These are phyloP conservation scores for Crossaster papposus DNA, from an alignment of 53 echinoderm and acorn worm species.

Conservation along the genomic window DNA sequence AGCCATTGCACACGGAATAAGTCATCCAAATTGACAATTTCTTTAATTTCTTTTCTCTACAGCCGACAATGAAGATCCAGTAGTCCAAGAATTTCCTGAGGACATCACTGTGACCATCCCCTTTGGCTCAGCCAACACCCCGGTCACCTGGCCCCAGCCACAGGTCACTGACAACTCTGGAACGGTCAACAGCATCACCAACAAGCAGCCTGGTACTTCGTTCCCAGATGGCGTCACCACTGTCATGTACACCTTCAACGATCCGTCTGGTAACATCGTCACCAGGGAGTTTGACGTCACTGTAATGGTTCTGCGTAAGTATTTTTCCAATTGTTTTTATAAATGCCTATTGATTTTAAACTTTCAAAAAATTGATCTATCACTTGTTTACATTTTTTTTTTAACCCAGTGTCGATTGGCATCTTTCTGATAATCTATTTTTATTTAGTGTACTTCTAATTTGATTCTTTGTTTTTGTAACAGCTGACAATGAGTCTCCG, in stretches of 20 bases:
- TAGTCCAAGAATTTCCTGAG: conserved; percentile 26
- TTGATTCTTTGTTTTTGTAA: background rate
- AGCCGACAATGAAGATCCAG: background rate
- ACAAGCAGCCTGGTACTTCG: background rate
- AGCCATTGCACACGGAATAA: no score
- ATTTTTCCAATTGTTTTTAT: no score
- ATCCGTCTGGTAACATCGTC: conserved; percentile 56
- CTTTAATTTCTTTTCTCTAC: background rate
- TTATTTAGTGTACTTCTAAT: no score
- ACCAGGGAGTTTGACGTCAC: background rate
- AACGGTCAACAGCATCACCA: background rate
- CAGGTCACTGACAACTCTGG: conserved; percentile 66
- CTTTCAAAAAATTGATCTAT: no score
- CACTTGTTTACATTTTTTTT: no score
- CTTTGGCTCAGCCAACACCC: conserved; percentile 39
- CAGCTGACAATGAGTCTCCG: no score
- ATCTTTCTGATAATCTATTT: no score
- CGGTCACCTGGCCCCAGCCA: conserved; percentile 55
- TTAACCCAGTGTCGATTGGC: no score
- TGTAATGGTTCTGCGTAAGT: conserved; percentile 19
- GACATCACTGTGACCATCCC: conserved; percentile 62
- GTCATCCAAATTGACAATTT: background rate
- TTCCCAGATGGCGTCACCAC: conserved; percentile 55
- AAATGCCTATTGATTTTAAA: no score
- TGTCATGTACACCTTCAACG: conserved; percentile 68